These are phyloP conservation scores for Acanthosepion lycidas DNA, from an alignment of 2,888 invertebrate species.

Conservation along the genomic window DNA sequence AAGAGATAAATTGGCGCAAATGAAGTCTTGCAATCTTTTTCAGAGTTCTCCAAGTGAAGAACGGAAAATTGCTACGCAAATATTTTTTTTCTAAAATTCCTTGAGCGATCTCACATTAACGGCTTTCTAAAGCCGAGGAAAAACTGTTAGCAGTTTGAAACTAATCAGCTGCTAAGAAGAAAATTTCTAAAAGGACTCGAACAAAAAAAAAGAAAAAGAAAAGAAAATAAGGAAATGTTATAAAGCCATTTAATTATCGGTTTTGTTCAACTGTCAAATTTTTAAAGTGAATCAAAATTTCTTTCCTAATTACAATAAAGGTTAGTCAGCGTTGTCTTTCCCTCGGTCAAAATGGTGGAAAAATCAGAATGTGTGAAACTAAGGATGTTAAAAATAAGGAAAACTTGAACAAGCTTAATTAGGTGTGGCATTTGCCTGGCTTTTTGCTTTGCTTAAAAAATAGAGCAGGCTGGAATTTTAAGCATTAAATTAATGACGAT, in stretches of 20 bases:
- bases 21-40: neutral
- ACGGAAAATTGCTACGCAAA: neutral
- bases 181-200: neutral
- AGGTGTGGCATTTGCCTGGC: neutral
- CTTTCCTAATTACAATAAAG: neutral
- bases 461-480: neutral
- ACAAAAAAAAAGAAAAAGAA: neutral
- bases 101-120: neutral
- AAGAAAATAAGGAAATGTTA: neutral
- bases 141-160: neutral
- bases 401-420: neutral
- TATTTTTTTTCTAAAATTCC: neutral
- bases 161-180: neutral
- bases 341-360: neutral
- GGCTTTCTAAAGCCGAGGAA: neutral
- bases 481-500: neutral
- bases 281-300: neutral
- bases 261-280: neutral
- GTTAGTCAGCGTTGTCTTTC: neutral
- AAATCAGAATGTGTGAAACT: neutral
- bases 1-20: neutral
- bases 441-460: neutral
- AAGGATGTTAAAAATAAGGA: neutral
- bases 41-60: neutral
- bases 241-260: conserved; percentile 10